Conservation (phyloP, 2,888 invertebrate genomes). For the Mesopsocus fuscifrons region DNA sequence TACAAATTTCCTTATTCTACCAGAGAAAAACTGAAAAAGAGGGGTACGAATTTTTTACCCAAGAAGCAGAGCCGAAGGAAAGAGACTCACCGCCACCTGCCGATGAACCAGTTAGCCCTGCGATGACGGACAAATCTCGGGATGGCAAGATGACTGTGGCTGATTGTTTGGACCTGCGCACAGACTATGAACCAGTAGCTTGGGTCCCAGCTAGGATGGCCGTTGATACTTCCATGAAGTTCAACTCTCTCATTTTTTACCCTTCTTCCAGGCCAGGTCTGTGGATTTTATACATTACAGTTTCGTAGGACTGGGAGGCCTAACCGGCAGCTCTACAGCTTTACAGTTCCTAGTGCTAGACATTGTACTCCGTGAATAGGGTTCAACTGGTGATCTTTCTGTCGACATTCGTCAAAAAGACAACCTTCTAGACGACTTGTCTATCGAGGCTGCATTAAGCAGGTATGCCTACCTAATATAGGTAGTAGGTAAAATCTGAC, state of each 20-base stretch:
- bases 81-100: background rate
- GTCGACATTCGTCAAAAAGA: no score
- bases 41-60: slow-evolving; percentile 14
- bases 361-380: no score
- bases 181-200: slow-evolving; percentile 17
- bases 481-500: no score
- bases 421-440: no score
- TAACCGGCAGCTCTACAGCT: no score
- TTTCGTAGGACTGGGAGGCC: no score
- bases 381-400: no score
- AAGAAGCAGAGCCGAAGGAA: background rate
- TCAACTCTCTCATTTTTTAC: slow-evolving; percentile 14
- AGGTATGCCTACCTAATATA: no score
- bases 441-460: no score
- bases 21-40: background rate
- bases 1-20: no score
- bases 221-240: no score
- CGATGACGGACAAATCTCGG: slow-evolving; percentile 10
- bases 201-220: slow-evolving; percentile 14
- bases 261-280: slow-evolving; percentile 15
- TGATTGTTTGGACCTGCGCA: slow-evolving; percentile 18
- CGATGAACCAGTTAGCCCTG: background rate
- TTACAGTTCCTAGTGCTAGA: no score
- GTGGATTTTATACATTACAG: background rate
- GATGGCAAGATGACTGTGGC: slow-evolving; percentile 16